Base-by-base conservation (phyloP, 2,888 invertebrate species). In the Sclerodermus sp. region DNA sequence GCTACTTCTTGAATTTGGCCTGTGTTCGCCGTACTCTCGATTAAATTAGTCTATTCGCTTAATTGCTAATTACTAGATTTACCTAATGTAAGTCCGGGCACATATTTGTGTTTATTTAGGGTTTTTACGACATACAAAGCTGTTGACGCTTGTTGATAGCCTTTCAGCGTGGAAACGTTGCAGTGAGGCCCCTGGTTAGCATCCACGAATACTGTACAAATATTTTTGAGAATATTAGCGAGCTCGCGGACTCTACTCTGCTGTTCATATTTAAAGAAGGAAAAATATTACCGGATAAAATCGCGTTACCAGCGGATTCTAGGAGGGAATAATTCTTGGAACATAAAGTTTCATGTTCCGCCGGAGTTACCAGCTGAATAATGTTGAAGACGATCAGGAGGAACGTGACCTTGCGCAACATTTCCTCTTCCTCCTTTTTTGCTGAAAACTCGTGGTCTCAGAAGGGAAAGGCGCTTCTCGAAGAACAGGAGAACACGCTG, bases 11-110 rank as follows among this genome's bases (percentile, higher is more conserved):
- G n/a, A n/a, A n/a, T n/a, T n/a, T n/a, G n/a, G n/a, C n/a, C n/a
- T n/a, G n/a, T n/a, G n/a, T n/a, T n/a, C n/a, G n/a, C n/a, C n/a
- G n/a, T n/a, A n/a, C n/a, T n/a, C n/a, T n/a, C n/a, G n/a, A n/a
- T n/a, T n/a, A n/a, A n/a, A n/a, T n/a, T n/a, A n/a, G n/a, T 23
- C 23, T 23, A 23, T 5, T 23, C 8, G 8, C 36, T 0, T 18
- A 23, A 23, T 41, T 16, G 18, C 14, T 36, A 13, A 36, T 38
- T 23, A 5, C 3, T 40, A 34, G 13, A 34, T 18, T 58, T 62
- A 80, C 81, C 81, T 30, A 81, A 62, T 38, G 66, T 65, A 9
- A 77, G 57, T 42, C 74, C 78, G 2, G 80, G 78, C 30, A 79
- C 57, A 49, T 75, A 77, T 42, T 78, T 68, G 47, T 74, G 67